Evolutionary conservation across 2,113 vertebrate genomes (phyloP), one percentile per base, ranked within the genome.

Genomic region (Varanus salvator): DNA sequence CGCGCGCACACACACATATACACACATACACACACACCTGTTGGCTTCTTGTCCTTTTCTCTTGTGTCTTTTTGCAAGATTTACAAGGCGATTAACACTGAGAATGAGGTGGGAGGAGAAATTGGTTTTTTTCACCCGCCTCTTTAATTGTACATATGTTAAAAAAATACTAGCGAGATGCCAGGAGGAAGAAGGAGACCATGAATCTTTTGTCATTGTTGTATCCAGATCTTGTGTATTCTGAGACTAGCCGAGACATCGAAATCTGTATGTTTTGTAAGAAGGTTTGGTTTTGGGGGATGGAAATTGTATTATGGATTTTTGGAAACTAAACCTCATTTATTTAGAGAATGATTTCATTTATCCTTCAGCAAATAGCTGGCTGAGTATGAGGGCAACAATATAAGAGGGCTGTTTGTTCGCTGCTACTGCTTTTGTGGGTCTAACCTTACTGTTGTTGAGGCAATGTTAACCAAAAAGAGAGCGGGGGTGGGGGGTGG

Each of bases 11-110:
- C 86, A 52, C 94, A 12, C 96, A 19, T 19, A 19, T 15, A 64
- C 96, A 97, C 97, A 44, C 86, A 52, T 94, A 12, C 96, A 19
- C 60, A 19, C 60, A 64, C 96, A 97, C 97, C 96, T 97, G 97
- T 97, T 97, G 97, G 95, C 96, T 97, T 87, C 96, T 87, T 94
- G 95, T 95, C 94, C 92, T 78, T 93, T 91, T 66, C 93, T 90
- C 89, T 90, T 93, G 91, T 93, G 93, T 88, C 92, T 94, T 91
- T 93, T 44, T 57, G 3, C 88, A 74, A 94, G 92, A 95, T 95
- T 95, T 94, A 95, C 91, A 90, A 91, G 92, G 75, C 64, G 91
- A 90, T 95, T 96, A 95, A 93, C 91, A 86, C 60, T 34, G 85
- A 95, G 92, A 94, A 94, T 92, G 89, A 80, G 71, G 82, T 94